Conservation (phyloP, 2,797 vertebrate genomes). For the Urophycis tenuis region DNA sequence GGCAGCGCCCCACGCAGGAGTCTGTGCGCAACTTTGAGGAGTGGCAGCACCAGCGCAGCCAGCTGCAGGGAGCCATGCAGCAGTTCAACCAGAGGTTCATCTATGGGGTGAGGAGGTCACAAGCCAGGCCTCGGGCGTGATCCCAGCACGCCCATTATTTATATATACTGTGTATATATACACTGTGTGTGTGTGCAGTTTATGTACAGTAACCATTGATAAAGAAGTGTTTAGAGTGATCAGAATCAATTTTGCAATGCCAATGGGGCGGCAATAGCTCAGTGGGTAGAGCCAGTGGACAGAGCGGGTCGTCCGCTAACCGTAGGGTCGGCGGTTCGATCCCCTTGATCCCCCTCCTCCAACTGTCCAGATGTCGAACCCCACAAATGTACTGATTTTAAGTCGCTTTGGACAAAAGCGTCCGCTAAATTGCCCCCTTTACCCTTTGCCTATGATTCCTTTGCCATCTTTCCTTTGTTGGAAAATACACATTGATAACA, state of each 20-base stretch:
- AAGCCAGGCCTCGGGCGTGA: background rate
- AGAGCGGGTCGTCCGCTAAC: no score
- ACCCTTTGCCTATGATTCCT: no score
- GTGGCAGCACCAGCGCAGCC: slow-evolving; percentile 95
- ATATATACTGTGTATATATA: background rate
- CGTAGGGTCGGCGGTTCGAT: no score
- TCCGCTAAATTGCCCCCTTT: no score
- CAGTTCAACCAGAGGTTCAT: slow-evolving; percentile 99
- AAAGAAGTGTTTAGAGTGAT: background rate
- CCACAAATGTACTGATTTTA: no score
- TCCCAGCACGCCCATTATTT: no score
- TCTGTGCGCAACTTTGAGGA: slow-evolving; percentile 96
- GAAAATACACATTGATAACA: background rate
- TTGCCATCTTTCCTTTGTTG: background rate
- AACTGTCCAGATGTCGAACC: no score
- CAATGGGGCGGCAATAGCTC: no score
- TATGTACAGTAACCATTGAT: background rate
- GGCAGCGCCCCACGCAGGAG: slow-evolving; percentile 93
- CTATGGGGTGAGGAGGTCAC: slow-evolving; percentile 63
- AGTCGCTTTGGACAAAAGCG: no score
- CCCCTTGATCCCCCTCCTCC: no score
- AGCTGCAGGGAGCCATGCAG: slow-evolving; percentile 97
- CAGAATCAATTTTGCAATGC: background rate
- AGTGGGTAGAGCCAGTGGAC: no score
- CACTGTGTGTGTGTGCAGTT: background rate